phyloP scores from a whole-genome alignment of 2,888 invertebrate species.

The Machimus atricapillus region DNA sequence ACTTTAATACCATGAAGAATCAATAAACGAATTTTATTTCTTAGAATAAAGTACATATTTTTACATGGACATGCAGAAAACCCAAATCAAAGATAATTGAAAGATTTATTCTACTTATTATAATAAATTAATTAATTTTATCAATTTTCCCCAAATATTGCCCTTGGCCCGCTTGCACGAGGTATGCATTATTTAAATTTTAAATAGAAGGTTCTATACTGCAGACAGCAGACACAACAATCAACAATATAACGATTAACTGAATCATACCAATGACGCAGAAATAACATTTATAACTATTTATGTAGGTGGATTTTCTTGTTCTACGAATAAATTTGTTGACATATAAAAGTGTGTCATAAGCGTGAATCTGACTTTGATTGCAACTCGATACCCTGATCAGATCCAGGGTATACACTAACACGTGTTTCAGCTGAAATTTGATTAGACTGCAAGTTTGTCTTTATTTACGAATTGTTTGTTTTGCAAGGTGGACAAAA shows the following conservation, averaged over 20 bases:
- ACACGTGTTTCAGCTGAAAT: conserved; percentile 12
- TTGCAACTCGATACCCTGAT: background rate
- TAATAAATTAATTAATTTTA: no score
- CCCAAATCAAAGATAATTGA: no score
- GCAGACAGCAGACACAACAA: background rate
- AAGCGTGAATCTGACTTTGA: background rate
- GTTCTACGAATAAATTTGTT: background rate
- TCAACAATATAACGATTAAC: background rate
- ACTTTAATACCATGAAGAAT: no score
- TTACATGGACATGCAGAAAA: no score
- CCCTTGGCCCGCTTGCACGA: background rate
- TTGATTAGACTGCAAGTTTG: background rate
- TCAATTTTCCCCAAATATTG: no score
- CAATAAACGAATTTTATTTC: no score
- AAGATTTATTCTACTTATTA: no score
- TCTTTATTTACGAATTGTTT: background rate
- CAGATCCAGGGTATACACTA: background rate
- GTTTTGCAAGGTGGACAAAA: conserved; percentile 59
- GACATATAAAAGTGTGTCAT: conserved; percentile 19
- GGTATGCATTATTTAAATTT: background rate
- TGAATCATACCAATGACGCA: background rate
- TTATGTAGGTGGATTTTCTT: background rate
- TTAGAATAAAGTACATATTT: no score
- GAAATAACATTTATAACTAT: background rate
- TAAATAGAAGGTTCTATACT: background rate